phyloP scores from a whole-genome alignment of 2,888 invertebrate species.

The Himalopsyche japonica region DNA sequence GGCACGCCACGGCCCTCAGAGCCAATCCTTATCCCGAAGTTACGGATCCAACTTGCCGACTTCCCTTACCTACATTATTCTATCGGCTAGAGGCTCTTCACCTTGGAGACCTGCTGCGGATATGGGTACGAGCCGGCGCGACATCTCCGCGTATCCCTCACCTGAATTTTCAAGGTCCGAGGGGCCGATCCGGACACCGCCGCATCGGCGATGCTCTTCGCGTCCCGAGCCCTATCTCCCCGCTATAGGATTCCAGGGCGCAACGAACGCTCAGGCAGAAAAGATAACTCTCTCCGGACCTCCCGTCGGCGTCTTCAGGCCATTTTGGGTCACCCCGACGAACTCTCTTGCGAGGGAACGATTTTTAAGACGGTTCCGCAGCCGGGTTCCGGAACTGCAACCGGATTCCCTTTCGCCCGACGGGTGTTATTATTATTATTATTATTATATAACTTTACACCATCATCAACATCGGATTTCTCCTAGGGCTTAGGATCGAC shows the following conservation, averaged over 20 bases:
- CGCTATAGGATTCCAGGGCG: conserved; percentile 57
- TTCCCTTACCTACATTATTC: conserved; percentile 71
- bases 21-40: conserved; percentile 74
- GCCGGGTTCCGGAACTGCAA: no score
- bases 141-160: conserved; percentile 45
- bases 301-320: conserved; percentile 62
- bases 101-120: conserved; percentile 71
- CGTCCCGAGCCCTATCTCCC: conserved; percentile 57
- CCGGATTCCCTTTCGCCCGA: no score
- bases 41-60: conserved; percentile 69
- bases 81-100: conserved; percentile 69
- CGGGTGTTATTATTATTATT: no score
- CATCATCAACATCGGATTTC: no score
- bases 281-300: conserved; percentile 58
- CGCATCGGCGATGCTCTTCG: conserved; percentile 54
- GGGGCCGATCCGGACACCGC: conserved; percentile 54
- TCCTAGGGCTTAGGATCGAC: no score
- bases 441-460: no score
- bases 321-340: conserved; percentile 57
- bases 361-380: conserved; percentile 57
- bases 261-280: conserved; percentile 58
- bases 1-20: conserved; percentile 68
- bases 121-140: conserved; percentile 63
- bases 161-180: conserved; percentile 50
- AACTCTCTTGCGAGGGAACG: conserved; percentile 52